Evolutionary conservation across 1,140 invertebrate genomes (phyloP).

Genomic region (Harpegnathos saltator): DNA sequence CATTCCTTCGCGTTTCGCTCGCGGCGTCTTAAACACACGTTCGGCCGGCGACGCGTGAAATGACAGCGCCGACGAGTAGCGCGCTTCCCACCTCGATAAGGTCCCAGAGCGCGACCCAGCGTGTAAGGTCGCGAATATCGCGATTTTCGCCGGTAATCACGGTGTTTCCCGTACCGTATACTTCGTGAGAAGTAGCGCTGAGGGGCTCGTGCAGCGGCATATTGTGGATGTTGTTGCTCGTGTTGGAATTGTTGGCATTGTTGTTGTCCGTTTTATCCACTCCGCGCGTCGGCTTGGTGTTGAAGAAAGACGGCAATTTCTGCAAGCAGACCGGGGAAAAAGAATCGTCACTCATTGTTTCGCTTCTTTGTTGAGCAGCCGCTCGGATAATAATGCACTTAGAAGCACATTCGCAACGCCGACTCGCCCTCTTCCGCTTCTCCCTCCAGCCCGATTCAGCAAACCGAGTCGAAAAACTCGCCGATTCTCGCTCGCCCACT

Average conservation of each 20-base stretch:
- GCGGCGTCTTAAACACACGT: constrained; percentile 38
- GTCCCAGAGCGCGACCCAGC: too few species aligned
- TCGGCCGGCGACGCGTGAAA: constrained; percentile 27
- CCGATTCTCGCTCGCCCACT: constrained; percentile 53
- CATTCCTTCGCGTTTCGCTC: neutral
- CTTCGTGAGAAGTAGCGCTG: constrained; percentile 73
- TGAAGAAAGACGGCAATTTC: constrained; percentile 83
- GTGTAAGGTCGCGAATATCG: constrained; percentile 23
- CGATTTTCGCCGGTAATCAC: constrained; percentile 34
- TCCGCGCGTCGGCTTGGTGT: constrained; percentile 79
- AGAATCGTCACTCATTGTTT: neutral
- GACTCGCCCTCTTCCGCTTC: too few species aligned
- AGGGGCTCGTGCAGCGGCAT: constrained; percentile 82
- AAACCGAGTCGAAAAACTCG: constrained; percentile 4
- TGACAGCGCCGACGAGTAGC: constrained; percentile 13
- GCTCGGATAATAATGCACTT: neutral
- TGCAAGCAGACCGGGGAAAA: constrained; percentile 72
- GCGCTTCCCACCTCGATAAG: constrained; percentile 9
- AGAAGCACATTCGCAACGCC: constrained; percentile 8
- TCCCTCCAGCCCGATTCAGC: too few species aligned
- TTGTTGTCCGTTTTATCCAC: constrained; percentile 83
- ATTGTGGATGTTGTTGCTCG: constrained; percentile 83
- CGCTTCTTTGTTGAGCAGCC: neutral
- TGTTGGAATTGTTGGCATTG: constrained; percentile 82
- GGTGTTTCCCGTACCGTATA: constrained; percentile 72